Evolutionary conservation across 2,113 vertebrate genomes (phyloP), one percentile per base, ranked within the genome.

Genomic region (Pteruthius melanotis): DNA sequence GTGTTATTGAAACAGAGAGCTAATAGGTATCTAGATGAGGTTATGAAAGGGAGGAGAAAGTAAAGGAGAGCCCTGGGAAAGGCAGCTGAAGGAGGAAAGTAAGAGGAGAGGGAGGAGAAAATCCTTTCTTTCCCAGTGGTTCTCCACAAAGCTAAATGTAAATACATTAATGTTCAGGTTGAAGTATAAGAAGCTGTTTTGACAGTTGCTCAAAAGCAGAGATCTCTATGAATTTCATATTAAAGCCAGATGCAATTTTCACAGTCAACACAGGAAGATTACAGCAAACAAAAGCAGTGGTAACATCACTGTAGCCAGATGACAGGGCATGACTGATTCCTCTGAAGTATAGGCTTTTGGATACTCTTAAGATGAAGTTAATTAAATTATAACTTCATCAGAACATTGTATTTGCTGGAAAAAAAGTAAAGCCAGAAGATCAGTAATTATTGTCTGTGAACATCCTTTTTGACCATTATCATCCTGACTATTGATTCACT

Each of bases 1-100:
- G 84, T 95, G 90, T 96, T 96, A 97, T 93, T 97, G 95, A 95
- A 97, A 95, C 84, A 91, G 56, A 87, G 78, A 93, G 94, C 96
- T 98, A 97, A 98, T 91, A 98, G 96, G 92, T 94, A 89, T 84
- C 96, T 93, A 76, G 83, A 83, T 61, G 40, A 90, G 54, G 87
- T 65, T 81, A 68, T 61, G 72, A 71, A 88, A 91, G n/a, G 35
- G 53, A 87, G 52, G 42, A 88, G 40, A 57, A 90, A 86, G 45
- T 69, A 86, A 89, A 78, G 76, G 39, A 93, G 76, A 89, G 63
- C 4, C 6, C 16, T 76, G 59, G 57, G 44, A 93, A 60, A 90
- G 24, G 21, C 19, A 72, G 40, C 21, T 23, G 31, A 87, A 91
- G 60, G 71, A 92, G 66, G 83, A 91, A 81, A 92, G 69, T 75